Evolutionary conservation across 2,888 invertebrate genomes (phyloP), one percentile per base, ranked within the genome.

Genomic region (Idaea straminata): DNA sequence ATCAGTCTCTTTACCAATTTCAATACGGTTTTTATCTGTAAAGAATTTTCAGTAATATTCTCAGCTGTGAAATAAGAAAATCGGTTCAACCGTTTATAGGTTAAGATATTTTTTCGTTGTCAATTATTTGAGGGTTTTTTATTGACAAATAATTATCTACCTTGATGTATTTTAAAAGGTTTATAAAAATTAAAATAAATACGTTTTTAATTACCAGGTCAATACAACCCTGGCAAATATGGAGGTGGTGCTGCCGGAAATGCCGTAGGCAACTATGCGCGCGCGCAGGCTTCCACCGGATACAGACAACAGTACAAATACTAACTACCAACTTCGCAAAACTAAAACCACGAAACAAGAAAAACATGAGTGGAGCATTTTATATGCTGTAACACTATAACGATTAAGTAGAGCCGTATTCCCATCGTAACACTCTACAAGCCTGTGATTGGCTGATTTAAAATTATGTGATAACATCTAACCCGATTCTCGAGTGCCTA

Each of bases 171-270:
- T 61, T 7, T 25, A 36, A 13, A 62, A 25, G 25, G 15, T 61
- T 62, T 63, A 61, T 58, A 61, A 61, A 38, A 15, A 62, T 47
- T 62, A 10, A 38, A 38, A n/a, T 62, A 7, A 57, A 62, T 65
- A 25, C 64, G 35, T 64, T 69, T 64, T 38, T 15, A 1, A 64
- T 66, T 85, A 89, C 68, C 87, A 92, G 92, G 92, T 80, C 89
- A 88, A 76, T 92, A 92, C 88, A 90, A 88, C 82, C 87, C 92
- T 13, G 86, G 79, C 64, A 91, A 92, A 75, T 89, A 92, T 75
- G 89, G 86, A 35, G 86, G 84, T 15, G 84, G 77, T 34, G 75
- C 77, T 13, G 79, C 81, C 0, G 81, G 74, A 1, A 86, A 86
- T 63, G 0, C 47, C 13, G 47, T 47, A 7, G 86, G 81, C 59